These are phyloP conservation scores for Heterotilapia buettikoferi DNA, from an alignment of 2,113 vertebrate species.

Conservation along the genomic window DNA sequence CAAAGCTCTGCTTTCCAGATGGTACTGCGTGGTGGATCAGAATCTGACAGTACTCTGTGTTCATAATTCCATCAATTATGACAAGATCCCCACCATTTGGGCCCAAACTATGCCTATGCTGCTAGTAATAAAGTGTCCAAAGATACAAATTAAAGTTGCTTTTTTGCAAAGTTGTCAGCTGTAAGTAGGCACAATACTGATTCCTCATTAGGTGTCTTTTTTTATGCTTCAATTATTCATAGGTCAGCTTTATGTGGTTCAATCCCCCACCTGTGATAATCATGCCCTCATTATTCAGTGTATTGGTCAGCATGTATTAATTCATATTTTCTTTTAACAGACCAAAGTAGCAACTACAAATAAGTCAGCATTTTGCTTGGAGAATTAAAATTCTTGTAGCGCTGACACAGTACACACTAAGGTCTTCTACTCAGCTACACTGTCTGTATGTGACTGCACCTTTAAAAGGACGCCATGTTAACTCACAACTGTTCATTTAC, in stretches of 20 bases:
- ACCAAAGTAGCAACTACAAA: background rate
- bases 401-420: constrained; percentile 20
- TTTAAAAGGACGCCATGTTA: background rate
- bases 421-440: background rate
- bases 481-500: background rate
- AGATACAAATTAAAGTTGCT: background rate
- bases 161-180: background rate
- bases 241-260: background rate
- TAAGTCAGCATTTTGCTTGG: background rate
- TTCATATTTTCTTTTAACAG: background rate
- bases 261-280: background rate
- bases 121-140: background rate
- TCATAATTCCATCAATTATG: background rate
- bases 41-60: background rate
- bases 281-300: background rate
- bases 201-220: background rate
- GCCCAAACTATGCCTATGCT: background rate
- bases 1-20: background rate
- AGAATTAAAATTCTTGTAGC: constrained; percentile 30
- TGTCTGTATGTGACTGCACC: background rate
- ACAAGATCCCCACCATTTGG: background rate
- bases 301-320: background rate
- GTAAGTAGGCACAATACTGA: background rate
- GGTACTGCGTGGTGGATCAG: background rate
- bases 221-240: background rate